Evolutionary conservation across 2,113 vertebrate genomes (phyloP).

Genomic region (Casuarius casuarius): DNA sequence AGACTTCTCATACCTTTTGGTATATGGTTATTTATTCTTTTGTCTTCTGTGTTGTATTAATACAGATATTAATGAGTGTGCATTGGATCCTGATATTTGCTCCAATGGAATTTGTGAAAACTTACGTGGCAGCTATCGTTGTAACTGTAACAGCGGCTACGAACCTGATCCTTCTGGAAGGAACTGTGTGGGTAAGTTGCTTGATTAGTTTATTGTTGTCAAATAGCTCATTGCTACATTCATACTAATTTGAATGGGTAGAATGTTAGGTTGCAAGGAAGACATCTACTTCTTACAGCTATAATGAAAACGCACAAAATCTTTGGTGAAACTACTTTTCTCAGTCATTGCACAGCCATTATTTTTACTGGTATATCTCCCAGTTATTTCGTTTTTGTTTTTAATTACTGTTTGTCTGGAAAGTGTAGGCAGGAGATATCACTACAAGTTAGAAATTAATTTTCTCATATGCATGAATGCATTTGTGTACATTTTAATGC

Average conservation of each 20-base stretch:
- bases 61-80: slow-evolving; percentile 85
- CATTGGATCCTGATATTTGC: slow-evolving; percentile 82
- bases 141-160: slow-evolving; percentile 82
- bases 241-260: neutral
- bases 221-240: neutral
- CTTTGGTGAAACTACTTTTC: neutral
- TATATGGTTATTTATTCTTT: neutral
- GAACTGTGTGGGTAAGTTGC: slow-evolving; percentile 77
- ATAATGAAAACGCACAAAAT: neutral
- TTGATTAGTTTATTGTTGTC: neutral
- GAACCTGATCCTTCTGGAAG: slow-evolving; percentile 76
- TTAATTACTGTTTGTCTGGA: neutral
- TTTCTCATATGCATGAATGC: neutral
- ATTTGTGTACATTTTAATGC: neutral
- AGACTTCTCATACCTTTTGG: neutral
- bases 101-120: slow-evolving; percentile 83
- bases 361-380: neutral
- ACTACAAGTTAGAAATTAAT: neutral
- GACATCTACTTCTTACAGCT: neutral
- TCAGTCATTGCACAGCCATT: neutral
- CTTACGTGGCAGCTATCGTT: slow-evolving; percentile 77
- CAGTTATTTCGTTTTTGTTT: neutral
- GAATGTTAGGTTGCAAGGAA: neutral
- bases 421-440: neutral
- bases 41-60: neutral